phyloP scores from a whole-genome alignment of 2,113 vertebrate genomes.

The Callithrix jacchus region DNA sequence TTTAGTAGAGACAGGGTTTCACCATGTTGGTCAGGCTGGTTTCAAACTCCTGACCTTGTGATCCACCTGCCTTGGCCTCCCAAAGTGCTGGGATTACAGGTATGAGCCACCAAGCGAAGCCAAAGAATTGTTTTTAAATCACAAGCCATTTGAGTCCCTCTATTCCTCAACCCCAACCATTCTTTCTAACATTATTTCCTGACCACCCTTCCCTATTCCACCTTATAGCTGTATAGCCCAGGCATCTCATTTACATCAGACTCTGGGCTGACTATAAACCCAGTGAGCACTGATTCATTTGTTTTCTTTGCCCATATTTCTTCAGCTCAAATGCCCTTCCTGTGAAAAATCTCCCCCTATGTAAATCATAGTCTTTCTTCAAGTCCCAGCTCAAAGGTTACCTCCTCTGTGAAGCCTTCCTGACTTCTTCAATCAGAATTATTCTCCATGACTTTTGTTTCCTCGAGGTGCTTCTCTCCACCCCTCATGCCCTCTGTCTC shows the following conservation, averaged over 20 bases:
- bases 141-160: background rate
- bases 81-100: too few relatives aligned
- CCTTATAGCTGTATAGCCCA: too few relatives aligned
- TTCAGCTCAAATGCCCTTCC: background rate
- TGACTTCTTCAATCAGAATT: background rate
- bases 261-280: accelerated
- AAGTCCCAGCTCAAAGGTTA: background rate
- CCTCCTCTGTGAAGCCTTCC: background rate
- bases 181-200: background rate
- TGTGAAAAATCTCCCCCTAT: background rate
- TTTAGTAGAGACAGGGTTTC: too few relatives aligned
- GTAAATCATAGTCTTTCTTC: background rate
- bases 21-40: too few relatives aligned
- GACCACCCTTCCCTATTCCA: too few relatives aligned
- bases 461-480: accelerated
- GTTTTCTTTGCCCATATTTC: background rate
- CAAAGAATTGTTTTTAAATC: background rate
- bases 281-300: background rate
- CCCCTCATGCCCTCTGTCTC: background rate
- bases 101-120: too few relatives aligned
- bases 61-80: too few relatives aligned
- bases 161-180: background rate
- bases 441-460: background rate
- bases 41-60: too few relatives aligned
- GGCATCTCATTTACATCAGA: background rate